A percentile compares a stretch with the other conserved stretches of the same genome.
Conservation (phyloP, 1,140 invertebrate genomes). For the Trissolcus basalis region DNA sequence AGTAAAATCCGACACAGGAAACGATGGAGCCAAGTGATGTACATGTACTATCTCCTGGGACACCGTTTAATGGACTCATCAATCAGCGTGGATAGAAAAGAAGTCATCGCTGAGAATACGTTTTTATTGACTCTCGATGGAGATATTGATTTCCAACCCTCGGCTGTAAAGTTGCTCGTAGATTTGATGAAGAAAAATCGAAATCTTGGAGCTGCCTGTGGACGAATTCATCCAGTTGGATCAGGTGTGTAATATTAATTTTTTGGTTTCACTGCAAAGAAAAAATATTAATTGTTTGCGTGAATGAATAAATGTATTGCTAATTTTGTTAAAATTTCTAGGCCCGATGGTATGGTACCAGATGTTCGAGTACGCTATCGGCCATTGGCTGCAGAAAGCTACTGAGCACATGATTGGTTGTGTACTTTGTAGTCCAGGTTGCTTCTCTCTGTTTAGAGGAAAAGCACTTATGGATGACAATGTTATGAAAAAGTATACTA, state of each 20-base stretch:
- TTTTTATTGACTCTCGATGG: slow-evolving; percentile 96
- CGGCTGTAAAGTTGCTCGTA: slow-evolving; percentile 94
- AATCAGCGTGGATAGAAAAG: slow-evolving; percentile 95
- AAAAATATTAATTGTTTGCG: not conserved
- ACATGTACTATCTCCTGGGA: slow-evolving; percentile 98
- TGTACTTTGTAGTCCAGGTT: slow-evolving; percentile 98
- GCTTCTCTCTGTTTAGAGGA: slow-evolving; percentile 97
- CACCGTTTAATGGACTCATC: slow-evolving; percentile 95
- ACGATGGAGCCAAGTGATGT: slow-evolving; percentile 98
- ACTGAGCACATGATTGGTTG: slow-evolving; percentile 99
- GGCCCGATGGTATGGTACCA: slow-evolving; percentile 99
- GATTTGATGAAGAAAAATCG: slow-evolving; percentile 99
- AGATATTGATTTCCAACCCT: slow-evolving; percentile 98
- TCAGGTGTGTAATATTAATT: slow-evolving; percentile 83
- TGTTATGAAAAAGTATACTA: slow-evolving; percentile 98
- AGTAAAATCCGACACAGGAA: slow-evolving; percentile 96
- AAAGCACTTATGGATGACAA: slow-evolving; percentile 99
- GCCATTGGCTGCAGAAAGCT: slow-evolving; percentile 99
- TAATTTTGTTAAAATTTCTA: too few relatives aligned
- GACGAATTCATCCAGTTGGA: slow-evolving; percentile 97
- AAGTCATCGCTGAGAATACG: slow-evolving; percentile 97
- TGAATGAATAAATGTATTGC: too few relatives aligned
- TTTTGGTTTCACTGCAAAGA: too few relatives aligned
- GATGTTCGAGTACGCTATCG: slow-evolving; percentile 98
- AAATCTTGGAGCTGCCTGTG: slow-evolving; percentile 97